Percentiles rank a stretch among this genome's conserved stretches.
phyloP scores from a whole-genome alignment of 2,113 vertebrate genomes.

The Bos javanicus region DNA sequence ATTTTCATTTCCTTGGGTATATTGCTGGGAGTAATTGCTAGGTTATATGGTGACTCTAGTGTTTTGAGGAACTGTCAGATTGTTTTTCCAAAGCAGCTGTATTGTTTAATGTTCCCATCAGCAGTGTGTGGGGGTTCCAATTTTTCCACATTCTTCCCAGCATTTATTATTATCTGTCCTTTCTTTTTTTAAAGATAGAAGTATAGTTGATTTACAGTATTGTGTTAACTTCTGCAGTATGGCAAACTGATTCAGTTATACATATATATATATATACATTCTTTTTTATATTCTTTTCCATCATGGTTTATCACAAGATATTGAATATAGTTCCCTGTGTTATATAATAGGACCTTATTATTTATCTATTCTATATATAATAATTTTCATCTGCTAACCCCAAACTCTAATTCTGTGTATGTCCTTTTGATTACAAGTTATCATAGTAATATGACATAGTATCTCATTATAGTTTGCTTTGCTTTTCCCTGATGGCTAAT shows the following conservation, averaged over 20 bases:
- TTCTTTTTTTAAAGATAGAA: not conserved
- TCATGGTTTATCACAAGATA: not conserved
- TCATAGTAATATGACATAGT: not conserved
- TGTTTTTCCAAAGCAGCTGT: not conserved
- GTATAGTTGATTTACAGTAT: not conserved
- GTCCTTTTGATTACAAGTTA: not conserved
- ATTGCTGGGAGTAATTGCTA: not conserved
- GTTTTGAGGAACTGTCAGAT: not conserved
- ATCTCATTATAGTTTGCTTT: conserved; percentile 10
- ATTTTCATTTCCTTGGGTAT: conserved; percentile 4
- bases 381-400: not conserved
- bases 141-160: conserved; percentile 10
- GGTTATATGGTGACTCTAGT: not conserved
- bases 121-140: not conserved
- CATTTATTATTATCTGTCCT: not conserved
- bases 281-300: not conserved
- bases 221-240: not conserved
- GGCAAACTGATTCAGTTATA: not conserved
- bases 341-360: not conserved
- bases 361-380: not conserved
- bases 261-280: not conserved
- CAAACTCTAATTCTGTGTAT: not conserved
- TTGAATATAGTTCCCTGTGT: not conserved
- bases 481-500: not conserved
- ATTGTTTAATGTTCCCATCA: conserved; percentile 1